These are phyloP conservation scores for Seriola dumerili DNA, from an alignment of 2,113 vertebrate species.

Conservation along the genomic window DNA sequence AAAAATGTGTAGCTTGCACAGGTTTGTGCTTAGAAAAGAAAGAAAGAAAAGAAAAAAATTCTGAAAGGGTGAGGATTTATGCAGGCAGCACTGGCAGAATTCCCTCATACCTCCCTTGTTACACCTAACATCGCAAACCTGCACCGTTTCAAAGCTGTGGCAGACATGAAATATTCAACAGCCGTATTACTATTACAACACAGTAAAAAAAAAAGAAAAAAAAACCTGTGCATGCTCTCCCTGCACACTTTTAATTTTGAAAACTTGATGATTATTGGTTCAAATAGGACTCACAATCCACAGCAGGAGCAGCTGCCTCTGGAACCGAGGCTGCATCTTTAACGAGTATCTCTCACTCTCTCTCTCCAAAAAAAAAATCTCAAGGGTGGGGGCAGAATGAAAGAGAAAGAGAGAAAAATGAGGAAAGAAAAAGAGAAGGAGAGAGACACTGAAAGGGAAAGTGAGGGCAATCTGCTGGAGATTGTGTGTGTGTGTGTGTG, in stretches of 20 bases:
- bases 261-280: constrained; percentile 81
- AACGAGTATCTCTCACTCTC: constrained; percentile 64
- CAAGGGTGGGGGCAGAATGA: constrained; percentile 43
- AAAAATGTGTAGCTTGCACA: constrained; percentile 43
- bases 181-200: constrained; percentile 79
- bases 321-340: constrained; percentile 72
- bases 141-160: constrained; percentile 76
- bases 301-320: constrained; percentile 64
- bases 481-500: constrained; percentile 10
- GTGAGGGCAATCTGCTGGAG: constrained; percentile 59
- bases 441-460: constrained; percentile 34
- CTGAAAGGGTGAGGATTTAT: constrained; percentile 60
- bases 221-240: constrained; percentile 16
- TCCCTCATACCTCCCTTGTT: constrained; percentile 71
- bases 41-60: constrained; percentile 10
- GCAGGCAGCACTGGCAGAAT: constrained; percentile 64
- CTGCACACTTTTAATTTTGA: constrained; percentile 73
- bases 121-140: constrained; percentile 72
- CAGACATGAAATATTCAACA: constrained; percentile 82
- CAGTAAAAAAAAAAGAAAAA: constrained; percentile 41
- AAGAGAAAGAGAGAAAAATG: constrained; percentile 1
- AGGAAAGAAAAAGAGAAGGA: constrained; percentile 39
- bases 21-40: constrained; percentile 62
- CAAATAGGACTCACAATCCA: constrained; percentile 71
- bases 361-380: constrained; percentile 26